phyloP scores from a whole-genome alignment of 2,888 invertebrate species.

The Sinhomidia bicolor region DNA sequence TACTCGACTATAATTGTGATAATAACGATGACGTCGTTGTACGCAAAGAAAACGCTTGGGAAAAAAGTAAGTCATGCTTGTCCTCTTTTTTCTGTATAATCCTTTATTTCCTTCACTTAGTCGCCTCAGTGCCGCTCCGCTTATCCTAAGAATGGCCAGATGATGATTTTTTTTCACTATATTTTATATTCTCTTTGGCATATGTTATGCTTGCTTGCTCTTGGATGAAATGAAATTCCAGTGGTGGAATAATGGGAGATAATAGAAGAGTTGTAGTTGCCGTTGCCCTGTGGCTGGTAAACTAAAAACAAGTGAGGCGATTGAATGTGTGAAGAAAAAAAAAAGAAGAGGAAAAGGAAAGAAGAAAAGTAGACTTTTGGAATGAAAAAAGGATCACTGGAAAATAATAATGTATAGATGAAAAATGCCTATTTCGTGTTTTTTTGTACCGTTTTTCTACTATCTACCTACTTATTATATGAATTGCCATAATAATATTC shows the following conservation, averaged over 20 bases:
- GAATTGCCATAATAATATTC: too few relatives aligned
- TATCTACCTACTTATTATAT: constrained; percentile 34
- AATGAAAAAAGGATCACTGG: constrained; percentile 10
- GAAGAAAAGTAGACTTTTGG: background rate
- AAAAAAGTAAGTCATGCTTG: constrained; percentile 53
- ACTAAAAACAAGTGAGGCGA: constrained; percentile 15
- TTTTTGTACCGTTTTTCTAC: background rate
- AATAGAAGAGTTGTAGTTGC: background rate
- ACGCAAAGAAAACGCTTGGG: constrained; percentile 30
- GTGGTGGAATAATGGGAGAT: background rate
- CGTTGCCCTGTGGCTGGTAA: background rate
- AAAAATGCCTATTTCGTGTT: constrained; percentile 24
- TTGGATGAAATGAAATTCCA: constrained; percentile 60
- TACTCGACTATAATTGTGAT: constrained; percentile 58
- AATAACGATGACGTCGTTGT: constrained; percentile 49
- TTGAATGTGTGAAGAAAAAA: background rate
- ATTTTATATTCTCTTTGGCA: background rate
- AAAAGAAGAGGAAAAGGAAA: background rate
- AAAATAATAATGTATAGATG: constrained; percentile 18
- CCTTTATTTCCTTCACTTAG: constrained; percentile 6
- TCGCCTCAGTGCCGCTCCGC: background rate
- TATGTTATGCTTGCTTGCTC: constrained; percentile 52
- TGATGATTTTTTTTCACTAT: background rate
- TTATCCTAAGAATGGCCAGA: constrained; percentile 7
- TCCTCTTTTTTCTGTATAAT: background rate